phyloP scores from a whole-genome alignment of 1,140 invertebrate genomes.

The Adelges cooleyi region DNA sequence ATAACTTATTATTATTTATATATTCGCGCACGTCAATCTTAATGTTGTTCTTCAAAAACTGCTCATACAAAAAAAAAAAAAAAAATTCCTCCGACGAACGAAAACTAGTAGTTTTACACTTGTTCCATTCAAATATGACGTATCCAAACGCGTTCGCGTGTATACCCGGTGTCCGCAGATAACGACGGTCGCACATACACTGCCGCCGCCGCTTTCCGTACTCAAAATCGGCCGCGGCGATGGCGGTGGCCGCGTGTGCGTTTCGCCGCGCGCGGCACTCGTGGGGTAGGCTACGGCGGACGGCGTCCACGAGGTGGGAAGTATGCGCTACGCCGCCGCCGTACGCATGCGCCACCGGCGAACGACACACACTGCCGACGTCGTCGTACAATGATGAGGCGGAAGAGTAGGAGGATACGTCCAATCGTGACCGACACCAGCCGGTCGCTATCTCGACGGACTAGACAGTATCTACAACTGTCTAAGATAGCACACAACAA shows the following conservation, averaged over 20 bases:
- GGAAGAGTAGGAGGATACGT: too few relatives aligned
- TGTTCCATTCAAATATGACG: not conserved
- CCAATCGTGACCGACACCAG: too few relatives aligned
- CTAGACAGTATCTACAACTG: too few relatives aligned
- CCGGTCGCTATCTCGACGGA: too few relatives aligned
- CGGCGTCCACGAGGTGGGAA: too few relatives aligned
- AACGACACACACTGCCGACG: not conserved
- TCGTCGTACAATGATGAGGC: too few relatives aligned
- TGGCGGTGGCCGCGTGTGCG: not conserved
- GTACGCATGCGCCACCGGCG: not conserved
- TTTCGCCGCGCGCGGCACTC: not conserved
- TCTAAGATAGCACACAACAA: too few relatives aligned
- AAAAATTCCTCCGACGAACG: not conserved
- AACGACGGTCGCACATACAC: constrained; percentile 15
- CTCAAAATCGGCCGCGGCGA: not conserved
- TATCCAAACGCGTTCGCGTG: not conserved
- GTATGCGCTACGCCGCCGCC: not conserved
- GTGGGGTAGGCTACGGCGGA: not conserved
- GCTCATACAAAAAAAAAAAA: too few relatives aligned
- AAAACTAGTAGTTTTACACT: not conserved
- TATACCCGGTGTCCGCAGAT: not conserved
- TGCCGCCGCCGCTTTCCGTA: not conserved
- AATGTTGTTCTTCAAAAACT: too few relatives aligned
- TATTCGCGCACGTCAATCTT: too few relatives aligned
- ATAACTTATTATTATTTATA: too few relatives aligned